These are phyloP conservation scores for Oikopleura albicans DNA, from an alignment of 23 tunicate genomes.

Conservation along the genomic window DNA sequence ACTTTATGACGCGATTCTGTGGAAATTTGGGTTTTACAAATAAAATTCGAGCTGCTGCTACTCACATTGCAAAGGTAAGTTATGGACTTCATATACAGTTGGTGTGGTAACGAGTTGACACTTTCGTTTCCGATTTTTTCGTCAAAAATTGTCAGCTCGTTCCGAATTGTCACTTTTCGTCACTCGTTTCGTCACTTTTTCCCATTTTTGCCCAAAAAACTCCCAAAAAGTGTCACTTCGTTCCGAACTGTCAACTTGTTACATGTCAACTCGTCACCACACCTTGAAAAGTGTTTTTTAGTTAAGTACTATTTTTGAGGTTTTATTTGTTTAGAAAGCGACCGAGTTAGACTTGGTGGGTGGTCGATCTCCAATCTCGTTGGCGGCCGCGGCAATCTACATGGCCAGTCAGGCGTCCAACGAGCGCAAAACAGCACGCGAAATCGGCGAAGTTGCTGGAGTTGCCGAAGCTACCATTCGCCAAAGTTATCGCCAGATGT, in stretches of 20 bases:
- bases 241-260: too few relatives aligned
- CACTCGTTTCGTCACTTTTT: too few relatives aligned
- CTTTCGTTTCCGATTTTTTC: too few relatives aligned
- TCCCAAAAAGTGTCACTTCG: too few relatives aligned
- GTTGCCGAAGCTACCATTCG: constrained; percentile 98
- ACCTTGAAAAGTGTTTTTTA: too few relatives aligned
- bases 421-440: constrained; percentile 14
- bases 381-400: constrained; percentile 95
- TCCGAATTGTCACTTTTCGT: too few relatives aligned
- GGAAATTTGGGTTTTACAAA: constrained; percentile 33
- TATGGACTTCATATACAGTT: too few relatives aligned
- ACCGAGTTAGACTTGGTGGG: constrained; percentile 71
- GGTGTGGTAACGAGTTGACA: too few relatives aligned
- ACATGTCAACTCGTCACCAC: too few relatives aligned
- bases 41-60: constrained; percentile 24
- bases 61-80: constrained; percentile 37
- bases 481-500: constrained; percentile 19
- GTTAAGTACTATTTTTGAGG: too few relatives aligned
- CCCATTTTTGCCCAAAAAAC: too few relatives aligned
- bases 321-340: constrained; percentile 22
- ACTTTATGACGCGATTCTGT: constrained; percentile 61
- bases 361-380: constrained; percentile 76
- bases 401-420: constrained; percentile 94
- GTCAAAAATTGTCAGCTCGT: too few relatives aligned
- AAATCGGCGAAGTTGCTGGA: constrained; percentile 92